These are phyloP conservation scores for Eupithecia inturbata DNA, from an alignment of 2,888 invertebrate species.

Conservation along the genomic window DNA sequence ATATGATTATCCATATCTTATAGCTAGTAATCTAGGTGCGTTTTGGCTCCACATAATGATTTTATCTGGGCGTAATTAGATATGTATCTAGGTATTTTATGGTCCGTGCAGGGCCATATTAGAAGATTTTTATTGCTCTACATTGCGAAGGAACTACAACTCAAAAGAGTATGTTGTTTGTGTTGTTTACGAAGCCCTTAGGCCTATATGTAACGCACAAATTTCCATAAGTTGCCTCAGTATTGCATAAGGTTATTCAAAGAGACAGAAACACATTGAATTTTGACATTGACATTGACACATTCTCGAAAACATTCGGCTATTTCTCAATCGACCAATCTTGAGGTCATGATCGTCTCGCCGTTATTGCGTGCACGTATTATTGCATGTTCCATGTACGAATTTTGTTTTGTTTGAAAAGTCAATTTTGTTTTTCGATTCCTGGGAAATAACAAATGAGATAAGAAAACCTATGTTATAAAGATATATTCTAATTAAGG, in stretches of 20 bases:
- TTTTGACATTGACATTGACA: constrained; percentile 36
- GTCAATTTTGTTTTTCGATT: neutral
- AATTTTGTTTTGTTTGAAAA: constrained; percentile 1
- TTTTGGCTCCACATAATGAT: constrained; percentile 38
- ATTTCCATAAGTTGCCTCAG: constrained; percentile 1
- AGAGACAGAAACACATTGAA: constrained; percentile 11
- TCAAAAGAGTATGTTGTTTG: neutral
- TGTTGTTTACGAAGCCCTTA: neutral
- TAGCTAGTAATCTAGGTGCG: constrained; percentile 35
- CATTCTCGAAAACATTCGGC: constrained; percentile 19
- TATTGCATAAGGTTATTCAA: constrained; percentile 21
- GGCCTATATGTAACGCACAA: neutral
- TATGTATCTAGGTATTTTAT: constrained; percentile 38
- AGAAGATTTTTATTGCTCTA: constrained; percentile 9
- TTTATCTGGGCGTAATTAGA: constrained; percentile 42
- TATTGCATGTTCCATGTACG: constrained; percentile 20
- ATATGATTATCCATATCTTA: constrained; percentile 38
- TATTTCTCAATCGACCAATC: constrained; percentile 28
- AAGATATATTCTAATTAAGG: neutral
- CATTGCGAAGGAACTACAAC: neutral
- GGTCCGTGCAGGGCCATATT: constrained; percentile 3
- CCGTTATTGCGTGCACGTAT: constrained; percentile 10
- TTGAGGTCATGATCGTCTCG: constrained; percentile 32
- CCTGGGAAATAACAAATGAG: neutral
- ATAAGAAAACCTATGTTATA: neutral